Evolutionary conservation across 1,140 invertebrate genomes (phyloP).

Genomic region (Drosophila chauvacae): DNA sequence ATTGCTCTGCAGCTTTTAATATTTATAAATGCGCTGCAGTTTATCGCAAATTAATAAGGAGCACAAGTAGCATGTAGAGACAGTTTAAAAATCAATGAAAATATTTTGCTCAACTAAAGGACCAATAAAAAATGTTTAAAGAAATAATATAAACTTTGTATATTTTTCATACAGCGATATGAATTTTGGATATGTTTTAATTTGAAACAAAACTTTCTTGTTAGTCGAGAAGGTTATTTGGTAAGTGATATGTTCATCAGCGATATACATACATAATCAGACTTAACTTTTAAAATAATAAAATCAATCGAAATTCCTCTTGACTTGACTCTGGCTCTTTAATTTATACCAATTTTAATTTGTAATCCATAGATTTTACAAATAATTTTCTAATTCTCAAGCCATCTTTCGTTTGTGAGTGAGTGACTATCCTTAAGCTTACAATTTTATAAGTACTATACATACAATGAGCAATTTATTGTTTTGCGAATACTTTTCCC

Average conservation of each 20-base stretch:
- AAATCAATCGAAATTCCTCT: background rate
- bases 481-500: conserved; percentile 37
- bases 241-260: background rate
- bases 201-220: background rate
- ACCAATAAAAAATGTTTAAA: background rate
- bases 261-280: background rate
- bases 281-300: background rate
- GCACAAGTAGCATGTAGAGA: too few relatives aligned
- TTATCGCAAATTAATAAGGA: background rate
- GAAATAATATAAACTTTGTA: background rate
- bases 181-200: conserved; percentile 17
- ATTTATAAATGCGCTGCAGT: background rate
- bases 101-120: background rate
- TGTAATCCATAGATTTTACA: conserved; percentile 22
- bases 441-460: conserved; percentile 51
- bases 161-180: background rate
- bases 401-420: background rate
- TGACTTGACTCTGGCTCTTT: background rate
- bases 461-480: conserved; percentile 74
- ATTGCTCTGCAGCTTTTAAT: conserved; percentile 6
- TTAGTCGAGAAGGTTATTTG: background rate
- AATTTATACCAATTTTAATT: background rate
- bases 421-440: conserved; percentile 27
- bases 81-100: background rate
- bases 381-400: conserved; percentile 8